These are phyloP conservation scores for Eupithecia centaureata DNA, from an alignment of 2,888 invertebrate genomes.

Conservation along the genomic window DNA sequence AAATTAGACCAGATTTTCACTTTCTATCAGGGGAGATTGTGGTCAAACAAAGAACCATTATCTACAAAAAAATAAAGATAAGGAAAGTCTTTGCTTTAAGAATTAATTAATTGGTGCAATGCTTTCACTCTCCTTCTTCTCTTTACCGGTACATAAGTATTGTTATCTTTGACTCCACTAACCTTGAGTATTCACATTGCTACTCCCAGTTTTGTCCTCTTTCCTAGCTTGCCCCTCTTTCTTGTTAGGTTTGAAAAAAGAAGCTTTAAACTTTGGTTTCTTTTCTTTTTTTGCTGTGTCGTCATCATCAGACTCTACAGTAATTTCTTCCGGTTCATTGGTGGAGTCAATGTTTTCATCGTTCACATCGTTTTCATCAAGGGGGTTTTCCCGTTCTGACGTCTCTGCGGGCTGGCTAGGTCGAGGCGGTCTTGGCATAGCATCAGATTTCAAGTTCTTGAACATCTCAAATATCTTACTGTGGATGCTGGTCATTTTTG, in stretches of 20 bases:
- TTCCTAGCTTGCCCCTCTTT: conserved; percentile 47
- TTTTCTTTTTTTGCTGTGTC: conserved; percentile 57
- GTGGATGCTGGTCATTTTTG: conserved; percentile 53
- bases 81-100: background rate
- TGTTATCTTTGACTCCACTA: background rate
- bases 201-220: conserved; percentile 48
- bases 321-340: conserved; percentile 59
- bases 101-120: background rate
- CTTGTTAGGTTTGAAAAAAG: conserved; percentile 53
- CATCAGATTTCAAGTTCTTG: conserved; percentile 78
- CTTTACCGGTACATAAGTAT: no score
- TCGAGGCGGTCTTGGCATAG: conserved; percentile 78
- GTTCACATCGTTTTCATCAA: conserved; percentile 36
- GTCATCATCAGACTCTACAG: conserved; percentile 56
- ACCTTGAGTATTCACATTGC: conserved; percentile 72
- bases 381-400: conserved; percentile 33
- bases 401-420: conserved; percentile 45
- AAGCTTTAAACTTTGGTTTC: conserved; percentile 55
- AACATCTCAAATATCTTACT: conserved; percentile 69
- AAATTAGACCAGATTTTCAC: background rate
- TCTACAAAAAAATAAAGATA: no score
- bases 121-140: background rate
- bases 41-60: no score
- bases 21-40: no score
- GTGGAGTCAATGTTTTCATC: conserved; percentile 52